Conservation (phyloP, 2,888 invertebrate genomes). For the Noctua janthina region DNA sequence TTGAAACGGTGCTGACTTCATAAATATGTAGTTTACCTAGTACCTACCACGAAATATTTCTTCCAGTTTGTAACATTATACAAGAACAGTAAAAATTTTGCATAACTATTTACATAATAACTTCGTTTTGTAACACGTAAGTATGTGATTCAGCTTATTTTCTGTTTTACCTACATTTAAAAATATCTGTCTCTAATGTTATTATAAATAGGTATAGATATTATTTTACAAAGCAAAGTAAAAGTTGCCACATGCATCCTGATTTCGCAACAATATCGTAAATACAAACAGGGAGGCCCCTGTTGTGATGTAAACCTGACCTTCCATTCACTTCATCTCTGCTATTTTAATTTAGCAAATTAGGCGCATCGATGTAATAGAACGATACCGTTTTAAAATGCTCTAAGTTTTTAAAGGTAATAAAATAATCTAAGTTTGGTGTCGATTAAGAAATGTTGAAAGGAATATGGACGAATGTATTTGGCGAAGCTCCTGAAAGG, state of each 20-base stretch:
- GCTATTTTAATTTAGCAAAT: slow-evolving; percentile 46
- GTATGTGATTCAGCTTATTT: slow-evolving; percentile 29
- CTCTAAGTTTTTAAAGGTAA: slow-evolving; percentile 23
- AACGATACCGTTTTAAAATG: slow-evolving; percentile 29
- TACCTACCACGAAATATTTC: slow-evolving; percentile 17
- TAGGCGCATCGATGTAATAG: slow-evolving; percentile 33
- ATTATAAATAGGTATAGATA: slow-evolving; percentile 18
- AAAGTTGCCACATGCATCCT: slow-evolving; percentile 51
- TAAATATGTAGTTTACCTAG: slow-evolving; percentile 39
- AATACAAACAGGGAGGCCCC: slow-evolving; percentile 24
- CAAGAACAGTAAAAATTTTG: slow-evolving; percentile 40
- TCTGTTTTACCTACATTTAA: slow-evolving; percentile 26
- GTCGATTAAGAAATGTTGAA: slow-evolving; percentile 32
- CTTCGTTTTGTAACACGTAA: slow-evolving; percentile 36
- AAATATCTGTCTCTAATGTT: slow-evolving; percentile 32
- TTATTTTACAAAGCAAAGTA: slow-evolving; percentile 44
- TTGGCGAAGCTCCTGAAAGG: slow-evolving; percentile 38
- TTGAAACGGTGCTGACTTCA: slow-evolving; percentile 15
- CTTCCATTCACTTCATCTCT: slow-evolving; percentile 52
- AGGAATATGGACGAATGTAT: slow-evolving; percentile 15
- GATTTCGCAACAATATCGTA: slow-evolving; percentile 40
- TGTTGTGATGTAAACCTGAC: slow-evolving; percentile 47
- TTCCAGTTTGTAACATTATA: slow-evolving; percentile 36
- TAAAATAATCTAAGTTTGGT: slow-evolving; percentile 45
- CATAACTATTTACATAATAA: slow-evolving; percentile 57